A percentile compares a stretch with the other conserved stretches of the same genome.
Conservation (phyloP, 2,797 vertebrate genomes). For the Pantherophis alleghaniensis region DNA sequence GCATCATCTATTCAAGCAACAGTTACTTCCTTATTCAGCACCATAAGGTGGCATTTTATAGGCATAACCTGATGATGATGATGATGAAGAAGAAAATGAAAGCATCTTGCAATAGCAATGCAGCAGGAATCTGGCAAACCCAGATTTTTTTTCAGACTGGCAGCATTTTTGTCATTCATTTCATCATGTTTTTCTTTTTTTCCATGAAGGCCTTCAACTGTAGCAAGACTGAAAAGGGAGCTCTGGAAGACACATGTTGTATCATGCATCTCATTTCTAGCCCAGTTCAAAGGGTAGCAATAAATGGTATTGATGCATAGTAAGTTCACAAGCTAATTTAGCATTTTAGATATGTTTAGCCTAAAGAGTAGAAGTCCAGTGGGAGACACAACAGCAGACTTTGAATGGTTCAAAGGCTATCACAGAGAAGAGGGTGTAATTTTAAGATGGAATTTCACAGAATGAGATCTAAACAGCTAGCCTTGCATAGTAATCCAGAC, state of each 20-base stretch:
- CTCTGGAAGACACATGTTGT: background rate
- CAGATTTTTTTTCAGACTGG: background rate
- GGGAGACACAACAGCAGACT: background rate
- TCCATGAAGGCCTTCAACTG: background rate
- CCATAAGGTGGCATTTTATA: constrained; percentile 27
- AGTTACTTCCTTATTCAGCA: background rate
- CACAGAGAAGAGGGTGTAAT: background rate
- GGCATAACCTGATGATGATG: background rate
- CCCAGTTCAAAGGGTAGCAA: background rate
- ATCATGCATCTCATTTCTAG: background rate
- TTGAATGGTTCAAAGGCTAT: background rate
- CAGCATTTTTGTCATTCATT: background rate
- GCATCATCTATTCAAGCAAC: background rate
- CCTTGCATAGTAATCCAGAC: background rate
- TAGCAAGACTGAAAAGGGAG: background rate
- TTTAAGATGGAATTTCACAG: background rate
- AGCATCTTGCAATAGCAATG: background rate
- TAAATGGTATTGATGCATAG: background rate
- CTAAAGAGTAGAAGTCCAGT: background rate
- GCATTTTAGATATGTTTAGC: background rate
- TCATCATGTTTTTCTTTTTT: background rate
- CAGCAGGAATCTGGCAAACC: background rate
- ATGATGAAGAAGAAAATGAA: background rate
- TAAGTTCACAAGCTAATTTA: background rate
- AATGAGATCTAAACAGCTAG: background rate